A percentile compares a stretch with the other conserved stretches of the same genome.
Conservation (phyloP, 2,113 vertebrate species). For the Spizaetus ornatus region DNA sequence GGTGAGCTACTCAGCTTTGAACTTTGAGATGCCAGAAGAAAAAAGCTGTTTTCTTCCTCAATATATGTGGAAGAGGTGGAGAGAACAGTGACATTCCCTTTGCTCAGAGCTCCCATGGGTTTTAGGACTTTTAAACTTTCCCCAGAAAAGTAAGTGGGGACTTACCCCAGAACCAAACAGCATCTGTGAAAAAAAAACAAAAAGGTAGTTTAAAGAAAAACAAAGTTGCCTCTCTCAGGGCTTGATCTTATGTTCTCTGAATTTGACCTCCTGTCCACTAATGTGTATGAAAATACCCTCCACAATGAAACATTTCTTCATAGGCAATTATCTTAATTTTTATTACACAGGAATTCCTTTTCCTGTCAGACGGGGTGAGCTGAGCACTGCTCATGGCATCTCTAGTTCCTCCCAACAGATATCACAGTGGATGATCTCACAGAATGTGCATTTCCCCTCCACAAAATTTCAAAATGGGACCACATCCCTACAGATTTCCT, state of each 20-base stretch:
- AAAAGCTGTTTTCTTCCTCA: not conserved
- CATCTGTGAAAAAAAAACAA: not conserved
- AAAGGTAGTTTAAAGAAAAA: not conserved
- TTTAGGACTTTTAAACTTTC: not conserved
- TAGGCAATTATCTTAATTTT: slow-evolving; percentile 58
- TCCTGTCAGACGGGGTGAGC: slow-evolving; percentile 3
- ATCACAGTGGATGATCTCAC: slow-evolving; percentile 17
- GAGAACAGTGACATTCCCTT: not conserved
- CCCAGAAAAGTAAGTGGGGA: not conserved
- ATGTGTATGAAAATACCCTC: slow-evolving; percentile 9
- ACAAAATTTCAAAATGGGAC: not conserved
- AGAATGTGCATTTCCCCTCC: slow-evolving; percentile 33
- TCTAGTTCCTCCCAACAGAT: slow-evolving; percentile 14
- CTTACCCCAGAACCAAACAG: not conserved
- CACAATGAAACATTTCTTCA: slow-evolving; percentile 20
- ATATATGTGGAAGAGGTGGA: not conserved
- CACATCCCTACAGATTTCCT: not conserved
- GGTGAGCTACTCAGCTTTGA: not conserved
- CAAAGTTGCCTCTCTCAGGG: not conserved
- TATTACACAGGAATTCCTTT: slow-evolving; percentile 69
- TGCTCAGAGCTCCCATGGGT: not conserved
- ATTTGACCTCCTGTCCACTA: slow-evolving; percentile 21
- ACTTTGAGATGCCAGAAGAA: not conserved
- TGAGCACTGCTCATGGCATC: not conserved
- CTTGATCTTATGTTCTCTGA: slow-evolving; percentile 43